Conservation (phyloP, 2,888 invertebrate genomes). For the Ophioninae sp. region DNA sequence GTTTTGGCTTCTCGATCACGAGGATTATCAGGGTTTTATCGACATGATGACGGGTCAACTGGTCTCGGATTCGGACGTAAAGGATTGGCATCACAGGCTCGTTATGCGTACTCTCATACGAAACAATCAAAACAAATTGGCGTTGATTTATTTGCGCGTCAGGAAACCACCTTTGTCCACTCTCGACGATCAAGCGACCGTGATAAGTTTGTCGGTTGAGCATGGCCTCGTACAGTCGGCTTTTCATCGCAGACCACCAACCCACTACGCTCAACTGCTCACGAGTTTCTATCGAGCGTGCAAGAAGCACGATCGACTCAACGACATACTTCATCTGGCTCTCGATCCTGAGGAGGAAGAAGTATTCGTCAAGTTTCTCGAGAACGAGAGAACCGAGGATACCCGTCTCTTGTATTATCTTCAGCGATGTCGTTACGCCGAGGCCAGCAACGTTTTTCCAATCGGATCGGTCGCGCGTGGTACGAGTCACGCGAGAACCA, state of each 20-base stretch:
- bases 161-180: conserved; percentile 83
- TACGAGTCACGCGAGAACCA: conserved; percentile 36
- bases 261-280: conserved; percentile 75
- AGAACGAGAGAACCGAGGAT: conserved; percentile 85
- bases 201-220: conserved; percentile 75
- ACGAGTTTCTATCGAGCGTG: conserved; percentile 76
- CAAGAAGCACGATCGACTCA: conserved; percentile 72
- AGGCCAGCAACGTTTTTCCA: conserved; percentile 68
- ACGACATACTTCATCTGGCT: conserved; percentile 84
- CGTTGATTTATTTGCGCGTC: conserved; percentile 87
- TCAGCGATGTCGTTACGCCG: conserved; percentile 82
- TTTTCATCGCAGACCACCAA: conserved; percentile 75
- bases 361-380: conserved; percentile 86
- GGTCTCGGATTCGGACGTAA: conserved; percentile 81
- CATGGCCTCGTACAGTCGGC: conserved; percentile 77
- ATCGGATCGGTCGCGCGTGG: neutral
- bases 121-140: conserved; percentile 87
- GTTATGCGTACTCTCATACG: conserved; percentile 86
- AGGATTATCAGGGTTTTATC: conserved; percentile 86
- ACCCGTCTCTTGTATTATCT: conserved; percentile 88
- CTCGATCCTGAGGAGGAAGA: conserved; percentile 86
- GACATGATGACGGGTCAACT: conserved; percentile 76
- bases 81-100: conserved; percentile 88
- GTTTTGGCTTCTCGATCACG: conserved; percentile 95
- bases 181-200: conserved; percentile 81